These are phyloP conservation scores for Anticlea derivata DNA, from an alignment of 2,888 invertebrate genomes.

Conservation along the genomic window DNA sequence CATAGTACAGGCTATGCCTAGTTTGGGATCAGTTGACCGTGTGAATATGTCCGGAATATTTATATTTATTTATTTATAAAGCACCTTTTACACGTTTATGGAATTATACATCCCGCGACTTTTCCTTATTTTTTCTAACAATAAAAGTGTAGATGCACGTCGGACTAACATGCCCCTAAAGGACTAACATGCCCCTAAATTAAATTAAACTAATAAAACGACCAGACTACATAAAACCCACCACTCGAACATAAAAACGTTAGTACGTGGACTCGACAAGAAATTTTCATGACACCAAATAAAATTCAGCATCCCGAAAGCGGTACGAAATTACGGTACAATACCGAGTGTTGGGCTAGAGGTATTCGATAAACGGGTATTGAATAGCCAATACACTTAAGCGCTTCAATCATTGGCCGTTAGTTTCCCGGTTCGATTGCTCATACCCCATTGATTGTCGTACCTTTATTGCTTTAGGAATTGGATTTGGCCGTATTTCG, in stretches of 20 bases:
- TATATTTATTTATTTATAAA: no score
- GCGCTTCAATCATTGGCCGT: slow-evolving; percentile 43
- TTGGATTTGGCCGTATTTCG: slow-evolving; percentile 44
- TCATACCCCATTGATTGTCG: slow-evolving; percentile 32
- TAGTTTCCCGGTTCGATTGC: slow-evolving; percentile 28
- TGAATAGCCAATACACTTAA: slow-evolving; percentile 40
- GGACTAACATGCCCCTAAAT: slow-evolving; percentile 17
- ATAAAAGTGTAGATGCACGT: slow-evolving; percentile 14
- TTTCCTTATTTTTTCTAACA: background rate
- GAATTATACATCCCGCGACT: background rate
- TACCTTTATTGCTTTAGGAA: slow-evolving; percentile 28
- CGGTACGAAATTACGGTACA: slow-evolving; percentile 16
- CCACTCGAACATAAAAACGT: slow-evolving; percentile 12
- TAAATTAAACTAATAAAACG: slow-evolving; percentile 26
- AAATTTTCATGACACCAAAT: slow-evolving; percentile 22
- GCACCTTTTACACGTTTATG: no score
- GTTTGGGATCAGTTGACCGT: no score
- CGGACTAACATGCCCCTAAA: background rate
- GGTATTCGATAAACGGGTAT: slow-evolving; percentile 23
- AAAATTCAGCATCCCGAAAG: slow-evolving; percentile 9
- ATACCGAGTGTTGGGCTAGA: slow-evolving; percentile 11
- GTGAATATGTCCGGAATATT: no score
- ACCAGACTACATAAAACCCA: slow-evolving; percentile 19
- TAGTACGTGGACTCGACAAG: slow-evolving; percentile 12
- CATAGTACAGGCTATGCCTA: no score